phyloP scores from a whole-genome alignment of 2,113 vertebrate genomes.

The Tringa solitaria region DNA sequence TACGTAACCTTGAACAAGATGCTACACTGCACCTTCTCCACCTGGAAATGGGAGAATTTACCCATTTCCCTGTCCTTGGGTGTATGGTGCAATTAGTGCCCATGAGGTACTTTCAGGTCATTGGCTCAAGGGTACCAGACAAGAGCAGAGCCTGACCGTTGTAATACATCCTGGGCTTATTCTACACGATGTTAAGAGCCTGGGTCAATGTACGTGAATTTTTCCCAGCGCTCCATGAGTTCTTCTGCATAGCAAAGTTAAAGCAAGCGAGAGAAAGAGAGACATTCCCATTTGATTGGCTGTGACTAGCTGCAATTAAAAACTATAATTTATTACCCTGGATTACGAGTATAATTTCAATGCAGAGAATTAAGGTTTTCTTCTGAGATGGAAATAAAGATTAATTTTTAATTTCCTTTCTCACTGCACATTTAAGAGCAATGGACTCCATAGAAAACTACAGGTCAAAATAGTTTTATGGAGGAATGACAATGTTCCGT shows the following conservation, averaged over 20 bases:
- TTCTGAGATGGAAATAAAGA: slow-evolving; percentile 86
- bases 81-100: neutral
- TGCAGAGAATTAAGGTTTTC: slow-evolving; percentile 82
- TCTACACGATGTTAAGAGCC: neutral
- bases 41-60: neutral
- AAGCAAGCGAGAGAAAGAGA: slow-evolving; percentile 50
- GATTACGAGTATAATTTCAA: slow-evolving; percentile 78
- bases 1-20: neutral
- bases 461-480: slow-evolving; percentile 77
- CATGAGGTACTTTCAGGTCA: neutral
- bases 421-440: slow-evolving; percentile 78
- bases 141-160: neutral
- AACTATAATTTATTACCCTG: slow-evolving; percentile 78
- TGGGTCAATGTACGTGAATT: neutral
- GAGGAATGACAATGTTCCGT: slow-evolving; percentile 67
- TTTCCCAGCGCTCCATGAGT: slow-evolving; percentile 15
- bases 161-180: neutral
- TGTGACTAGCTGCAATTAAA: slow-evolving; percentile 74
- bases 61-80: neutral
- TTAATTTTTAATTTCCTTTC: slow-evolving; percentile 87
- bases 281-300: slow-evolving; percentile 61
- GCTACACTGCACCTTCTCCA: neutral
- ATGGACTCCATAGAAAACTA: slow-evolving; percentile 65
- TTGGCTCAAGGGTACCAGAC: neutral
- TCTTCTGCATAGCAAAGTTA: slow-evolving; percentile 43